These are phyloP conservation scores for Cerastis rubricosa DNA, from an alignment of 2,888 invertebrate genomes.

Conservation along the genomic window DNA sequence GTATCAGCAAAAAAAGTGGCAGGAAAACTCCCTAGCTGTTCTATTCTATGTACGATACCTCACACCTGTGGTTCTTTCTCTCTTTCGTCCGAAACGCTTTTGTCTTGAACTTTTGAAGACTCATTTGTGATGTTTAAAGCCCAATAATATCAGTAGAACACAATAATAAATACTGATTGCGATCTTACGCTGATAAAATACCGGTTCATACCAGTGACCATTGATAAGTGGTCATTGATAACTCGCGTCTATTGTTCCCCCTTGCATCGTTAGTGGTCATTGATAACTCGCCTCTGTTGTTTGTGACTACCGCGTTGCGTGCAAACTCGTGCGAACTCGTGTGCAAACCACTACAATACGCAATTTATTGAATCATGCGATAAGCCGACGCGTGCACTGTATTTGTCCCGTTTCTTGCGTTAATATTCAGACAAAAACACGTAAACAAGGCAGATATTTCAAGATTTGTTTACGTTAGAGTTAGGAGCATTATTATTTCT, in stretches of 20 bases:
- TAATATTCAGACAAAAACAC: slow-evolving; percentile 35
- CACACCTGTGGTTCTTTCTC: background rate
- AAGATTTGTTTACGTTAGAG: slow-evolving; percentile 14
- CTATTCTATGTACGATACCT: background rate
- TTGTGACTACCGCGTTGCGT: slow-evolving; percentile 21
- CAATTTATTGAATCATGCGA: slow-evolving; percentile 57
- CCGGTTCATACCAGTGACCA: slow-evolving; percentile 24
- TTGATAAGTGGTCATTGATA: slow-evolving; percentile 49
- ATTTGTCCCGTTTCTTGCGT: slow-evolving; percentile 10
- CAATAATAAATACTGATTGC: slow-evolving; percentile 16
- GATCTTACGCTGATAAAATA: slow-evolving; percentile 31
- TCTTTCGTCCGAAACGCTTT: background rate
- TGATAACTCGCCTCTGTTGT: slow-evolving; percentile 37
- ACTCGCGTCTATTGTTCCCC: slow-evolving; percentile 14
- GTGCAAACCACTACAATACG: slow-evolving; percentile 42
- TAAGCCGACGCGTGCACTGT: slow-evolving; percentile 24
- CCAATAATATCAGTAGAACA: slow-evolving; percentile 20
- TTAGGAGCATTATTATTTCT: slow-evolving; percentile 20
- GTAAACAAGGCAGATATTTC: slow-evolving; percentile 29
- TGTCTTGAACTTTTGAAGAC: background rate
- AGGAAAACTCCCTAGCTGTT: background rate
- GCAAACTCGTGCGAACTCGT: slow-evolving; percentile 41
- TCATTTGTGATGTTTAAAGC: background rate
- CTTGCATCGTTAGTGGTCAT: slow-evolving; percentile 34
- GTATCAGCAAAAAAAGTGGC: background rate